Percentiles rank a stretch among this genome's conserved stretches.
phyloP scores from a whole-genome alignment of 2,797 vertebrate genomes.

The Sebastes cheni region DNA sequence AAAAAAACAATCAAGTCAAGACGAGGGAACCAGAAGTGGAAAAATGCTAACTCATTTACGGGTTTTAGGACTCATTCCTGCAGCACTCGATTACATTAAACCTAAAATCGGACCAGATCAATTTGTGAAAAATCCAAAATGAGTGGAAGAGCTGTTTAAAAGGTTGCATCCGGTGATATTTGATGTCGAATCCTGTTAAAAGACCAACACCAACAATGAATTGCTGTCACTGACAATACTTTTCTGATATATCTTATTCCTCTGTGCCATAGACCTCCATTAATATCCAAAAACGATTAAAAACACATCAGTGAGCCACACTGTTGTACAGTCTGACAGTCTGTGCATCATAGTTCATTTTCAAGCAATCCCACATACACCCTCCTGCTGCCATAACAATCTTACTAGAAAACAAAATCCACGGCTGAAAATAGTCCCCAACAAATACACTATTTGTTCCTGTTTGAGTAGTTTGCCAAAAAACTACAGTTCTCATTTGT shows the following conservation, averaged over 20 bases:
- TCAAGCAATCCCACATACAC: neutral
- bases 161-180: neutral
- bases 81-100: neutral
- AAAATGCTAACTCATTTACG: neutral
- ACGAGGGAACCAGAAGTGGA: neutral
- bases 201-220: neutral
- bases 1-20: neutral
- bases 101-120: neutral
- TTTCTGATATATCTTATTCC: neutral
- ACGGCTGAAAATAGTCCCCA: neutral
- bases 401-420: neutral
- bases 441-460: neutral
- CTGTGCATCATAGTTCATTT: neutral
- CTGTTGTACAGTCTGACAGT: neutral
- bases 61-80: neutral
- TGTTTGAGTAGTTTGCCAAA: neutral
- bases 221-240: neutral
- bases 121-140: conserved; percentile 10
- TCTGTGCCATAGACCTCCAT: neutral
- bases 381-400: neutral
- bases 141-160: neutral
- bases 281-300: neutral
- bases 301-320: neutral
- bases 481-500: neutral
- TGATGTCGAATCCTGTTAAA: neutral